Evolutionary conservation across 1,140 invertebrate genomes (phyloP).

Genomic region (Cydia strobilella): DNA sequence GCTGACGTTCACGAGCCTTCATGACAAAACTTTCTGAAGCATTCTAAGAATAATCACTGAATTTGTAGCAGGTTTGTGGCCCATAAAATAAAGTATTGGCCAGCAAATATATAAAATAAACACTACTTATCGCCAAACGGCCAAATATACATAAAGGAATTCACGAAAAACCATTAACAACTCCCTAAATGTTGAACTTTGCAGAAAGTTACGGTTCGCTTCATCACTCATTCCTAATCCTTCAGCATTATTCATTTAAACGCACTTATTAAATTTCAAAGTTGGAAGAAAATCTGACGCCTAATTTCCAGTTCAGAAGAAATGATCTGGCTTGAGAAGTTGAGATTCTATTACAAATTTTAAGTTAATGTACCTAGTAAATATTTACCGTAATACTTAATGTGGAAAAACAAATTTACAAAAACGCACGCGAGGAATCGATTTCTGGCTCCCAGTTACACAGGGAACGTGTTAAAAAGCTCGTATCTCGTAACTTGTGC

Average conservation of each 20-base stretch:
- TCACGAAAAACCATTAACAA: conserved; percentile 24
- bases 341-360: neutral
- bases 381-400: too few relatives aligned
- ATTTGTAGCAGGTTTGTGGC: too few relatives aligned
- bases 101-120: neutral
- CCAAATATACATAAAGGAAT: neutral
- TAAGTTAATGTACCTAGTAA: too few relatives aligned
- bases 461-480: too few relatives aligned
- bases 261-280: conserved; percentile 28
- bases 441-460: too few relatives aligned
- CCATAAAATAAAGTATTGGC: too few relatives aligned
- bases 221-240: conserved; percentile 27
- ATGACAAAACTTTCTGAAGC: too few relatives aligned
- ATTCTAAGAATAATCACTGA: too few relatives aligned
- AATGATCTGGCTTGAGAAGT: neutral
- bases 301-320: neutral
- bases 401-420: too few relatives aligned
- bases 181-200: conserved; percentile 15
- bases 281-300: neutral
- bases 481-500: too few relatives aligned
- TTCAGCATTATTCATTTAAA: conserved; percentile 29
- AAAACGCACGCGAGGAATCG: too few relatives aligned
- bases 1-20: too few relatives aligned
- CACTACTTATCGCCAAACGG: neutral
- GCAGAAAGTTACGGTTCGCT: neutral